Evolutionary conservation across 2,888 invertebrate species (phyloP), one percentile per base, ranked within the genome.

Genomic region (Limnephilus marmoratus): DNA sequence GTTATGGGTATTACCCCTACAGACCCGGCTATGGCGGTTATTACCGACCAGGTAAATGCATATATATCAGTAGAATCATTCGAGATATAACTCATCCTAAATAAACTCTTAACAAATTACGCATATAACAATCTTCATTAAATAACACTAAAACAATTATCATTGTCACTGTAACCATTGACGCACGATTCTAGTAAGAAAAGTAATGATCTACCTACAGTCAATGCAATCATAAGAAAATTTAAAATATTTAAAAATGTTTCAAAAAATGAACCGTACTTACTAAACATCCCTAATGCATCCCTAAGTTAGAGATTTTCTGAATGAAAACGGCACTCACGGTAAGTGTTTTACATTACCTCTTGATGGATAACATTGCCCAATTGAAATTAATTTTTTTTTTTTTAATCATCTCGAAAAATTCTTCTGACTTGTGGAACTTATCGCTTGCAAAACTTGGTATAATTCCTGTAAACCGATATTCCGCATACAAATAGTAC

Each of bases 31-130:
- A 92, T 88, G 91, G 91, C 31, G 93, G 93, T 90, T 90, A 92
- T 93, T 92, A 93, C 90, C 91, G 93, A 90, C 93, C 93, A 93
- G 93, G 93, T 93, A 93, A 93, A 49, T 90, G 29, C 68, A 24
- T 68, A 34, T 88, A 11, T 88, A 29, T 68, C 31, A 24, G 29
- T 88, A 88, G 88, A 68, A 88, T 68, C 68, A 68, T 45, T 29
- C 31, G 29, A 68, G 13, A 37, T 53, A 31, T 45, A 45, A 53
- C 88, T 31, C 29, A 45, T 31, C 34, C 5, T 24, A 68, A 9
- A 9, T 9, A 24, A 24, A 9, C 68, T n/a, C 68, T n/a, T n/a
- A 68, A 68, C 68, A 3, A n/a, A 68, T 2, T 68, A 68, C 24
- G 1, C 68, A 68, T 68, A n/a, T n/a, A 68, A 24, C 68, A 24